Evolutionary conservation across 1,140 invertebrate species (phyloP).

Genomic region (Spodoptera frugiperda): DNA sequence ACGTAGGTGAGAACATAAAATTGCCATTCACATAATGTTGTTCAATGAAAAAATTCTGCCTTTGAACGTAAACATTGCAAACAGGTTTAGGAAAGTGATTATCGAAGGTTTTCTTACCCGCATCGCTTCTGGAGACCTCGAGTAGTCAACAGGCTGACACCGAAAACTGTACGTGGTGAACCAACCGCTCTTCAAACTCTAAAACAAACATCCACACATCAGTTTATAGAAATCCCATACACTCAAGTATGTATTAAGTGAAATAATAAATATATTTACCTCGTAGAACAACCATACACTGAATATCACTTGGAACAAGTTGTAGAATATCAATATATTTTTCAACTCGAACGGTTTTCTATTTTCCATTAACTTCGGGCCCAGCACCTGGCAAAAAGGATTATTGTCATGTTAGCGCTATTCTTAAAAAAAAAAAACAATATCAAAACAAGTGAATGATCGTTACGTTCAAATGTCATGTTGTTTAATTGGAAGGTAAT

Average conservation of each 20-base stretch:
- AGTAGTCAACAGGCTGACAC: constrained; percentile 96
- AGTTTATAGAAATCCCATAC: background rate
- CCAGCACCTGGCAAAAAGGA: constrained; percentile 86
- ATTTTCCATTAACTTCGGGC: constrained; percentile 95
- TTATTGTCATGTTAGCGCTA: background rate
- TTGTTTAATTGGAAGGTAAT: constrained; percentile 27
- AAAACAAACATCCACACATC: constrained; percentile 24
- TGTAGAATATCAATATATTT: constrained; percentile 93
- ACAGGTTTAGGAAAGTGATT: constrained; percentile 25
- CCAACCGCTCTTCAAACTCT: constrained; percentile 92
- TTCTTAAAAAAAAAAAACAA: background rate
- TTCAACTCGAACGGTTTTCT: constrained; percentile 94
- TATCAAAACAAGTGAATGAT: constrained; percentile 4
- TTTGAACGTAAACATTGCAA: constrained; percentile 1
- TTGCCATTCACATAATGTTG: too few relatives aligned
- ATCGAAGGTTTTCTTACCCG: constrained; percentile 89
- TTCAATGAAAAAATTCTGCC: background rate
- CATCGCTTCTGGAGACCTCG: constrained; percentile 90
- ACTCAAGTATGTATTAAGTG: background rate
- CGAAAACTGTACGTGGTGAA: constrained; percentile 93
- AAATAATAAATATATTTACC: constrained; percentile 84
- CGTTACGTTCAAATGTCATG: constrained; percentile 3
- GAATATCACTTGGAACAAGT: constrained; percentile 94
- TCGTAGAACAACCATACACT: constrained; percentile 94
- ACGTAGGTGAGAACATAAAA: background rate